Evolutionary conservation across 2,797 vertebrate species (phyloP), one percentile per base, ranked within the genome.

Genomic region (Peromyscus nudipes): DNA sequence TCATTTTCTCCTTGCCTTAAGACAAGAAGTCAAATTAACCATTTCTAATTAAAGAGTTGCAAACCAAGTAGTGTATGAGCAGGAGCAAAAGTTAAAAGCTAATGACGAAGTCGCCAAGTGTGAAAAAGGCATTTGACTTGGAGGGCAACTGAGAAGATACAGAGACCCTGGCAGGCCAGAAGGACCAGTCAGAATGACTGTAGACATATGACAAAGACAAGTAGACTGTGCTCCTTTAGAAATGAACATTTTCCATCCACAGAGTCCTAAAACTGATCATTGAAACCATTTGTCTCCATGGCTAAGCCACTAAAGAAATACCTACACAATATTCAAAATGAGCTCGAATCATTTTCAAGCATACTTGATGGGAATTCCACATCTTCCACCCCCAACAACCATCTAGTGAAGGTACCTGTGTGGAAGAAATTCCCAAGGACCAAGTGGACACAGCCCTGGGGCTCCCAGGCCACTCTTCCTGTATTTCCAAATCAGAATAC

Each of bases 1-100:
- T 97, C 29, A 57, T 97, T 98, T 98, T 98, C 98, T 98, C 98
- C 91, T 98, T 98, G 96, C 97, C 94, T 75, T 97, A 97, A 97
- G 95, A 98, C 97, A 98, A 95, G 14, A 57, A 97, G 97, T 89
- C 96, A 96, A 98, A 98, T 98, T 98, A 98, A 97, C 98, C 84
- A 95, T 97, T 98, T 98, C 96, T 95, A 98, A 98, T 97, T 98
- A 98, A 98, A 96, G 73, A 97, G 95, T 67, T 97, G 96, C 89
- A 98, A 97, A 73, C 95, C 95, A 97, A 98, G 91, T 5, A 95
- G n/a, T 23, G 13, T 76, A 84, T 92, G 52, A 55, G 12, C 97
- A 97, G 92, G 96, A 97, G 95, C 0, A 89, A 57, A 65, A 34
- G 86, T 27, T 92, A 82, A 97, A 83, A 43, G 94, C 79, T 31